Evolutionary conservation across 2,888 invertebrate genomes (phyloP), one percentile per base, ranked within the genome.

Genomic region (Caradrina kadenii): DNA sequence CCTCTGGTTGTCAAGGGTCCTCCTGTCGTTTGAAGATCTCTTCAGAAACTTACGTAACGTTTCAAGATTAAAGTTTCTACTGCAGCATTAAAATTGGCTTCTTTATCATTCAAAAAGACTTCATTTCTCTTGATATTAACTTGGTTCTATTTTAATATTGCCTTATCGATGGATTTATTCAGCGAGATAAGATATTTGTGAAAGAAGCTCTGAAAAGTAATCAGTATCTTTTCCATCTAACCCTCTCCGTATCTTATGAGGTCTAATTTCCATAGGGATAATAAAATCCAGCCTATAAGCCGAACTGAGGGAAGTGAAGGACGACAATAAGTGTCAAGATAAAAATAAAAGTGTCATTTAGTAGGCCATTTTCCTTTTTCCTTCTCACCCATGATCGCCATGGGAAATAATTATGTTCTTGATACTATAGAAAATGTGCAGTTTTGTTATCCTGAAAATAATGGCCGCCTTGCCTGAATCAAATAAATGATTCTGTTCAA

Each of bases 271-370:
- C n/a, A 54, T 35, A 48, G 22, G n/a, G 15, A 48, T n/a, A 59
- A 55, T 52, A 13, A 54, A 76, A 59, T 22, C 6, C 39, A 63
- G 50, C 11, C 15, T 62, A 10, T 45, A 35, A n/a, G 39, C 31
- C 45, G 42, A 26, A 49, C 13, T 50, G 39, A 45, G 49, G 35
- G 42, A 50, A 63, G 15, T 31, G n/a, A 50, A 49, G 45, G 19
- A 54, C 17, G 17, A 54, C 42, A 62, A 49, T 56, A 70, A 60
- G 49, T 63, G 69, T 60, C 55, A 63, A 39, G 53, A 69, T 60
- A 64, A 65, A 60, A 66, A 63, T 69, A 61, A 61, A 53, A 52
- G 56, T 31, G 55, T 55, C 58, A 59, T 78, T 64, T 59, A 48
- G 31, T 13, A 7, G 17, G 6, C 31, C 22, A 55, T 69, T 69